phyloP scores from a whole-genome alignment of 2,888 invertebrate species.

The Ypsolopha sequella region DNA sequence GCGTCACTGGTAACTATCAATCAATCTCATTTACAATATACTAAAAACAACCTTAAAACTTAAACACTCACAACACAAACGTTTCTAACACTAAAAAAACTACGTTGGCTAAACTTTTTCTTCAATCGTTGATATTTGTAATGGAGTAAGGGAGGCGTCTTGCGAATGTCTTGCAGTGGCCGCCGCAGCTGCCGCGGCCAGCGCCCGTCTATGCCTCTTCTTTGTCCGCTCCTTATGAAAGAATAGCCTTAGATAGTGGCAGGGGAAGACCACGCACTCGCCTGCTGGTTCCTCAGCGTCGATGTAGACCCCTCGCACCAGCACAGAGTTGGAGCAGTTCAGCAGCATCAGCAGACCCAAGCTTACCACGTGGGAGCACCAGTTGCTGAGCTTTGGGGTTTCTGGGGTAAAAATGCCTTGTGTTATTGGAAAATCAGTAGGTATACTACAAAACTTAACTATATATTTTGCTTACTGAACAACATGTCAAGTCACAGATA shows the following conservation, averaged over 20 bases:
- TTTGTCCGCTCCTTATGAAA: constrained; percentile 77
- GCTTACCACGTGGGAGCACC: constrained; percentile 83
- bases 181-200: constrained; percentile 38
- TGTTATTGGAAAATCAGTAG: too few relatives aligned
- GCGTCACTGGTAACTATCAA: not conserved
- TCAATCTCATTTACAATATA: not conserved
- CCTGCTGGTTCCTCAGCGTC: constrained; percentile 88
- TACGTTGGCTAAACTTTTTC: constrained; percentile 14
- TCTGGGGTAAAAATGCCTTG: constrained; percentile 53
- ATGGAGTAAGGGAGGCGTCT: constrained; percentile 22
- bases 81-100: not conserved
- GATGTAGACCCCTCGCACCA: constrained; percentile 89
- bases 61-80: not conserved
- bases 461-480: too few relatives aligned
- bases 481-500: too few relatives aligned
- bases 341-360: constrained; percentile 80
- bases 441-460: too few relatives aligned
- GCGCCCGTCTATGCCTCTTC: constrained; percentile 59
- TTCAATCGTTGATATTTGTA: constrained; percentile 6
- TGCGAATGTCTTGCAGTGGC: constrained; percentile 32
- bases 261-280: constrained; percentile 86
- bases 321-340: constrained; percentile 88
- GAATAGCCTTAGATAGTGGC: constrained; percentile 84
- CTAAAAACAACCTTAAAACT: not conserved
- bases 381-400: constrained; percentile 79